Evolutionary conservation across 1,140 invertebrate genomes (phyloP).

Genomic region (Orchestia grillus): DNA sequence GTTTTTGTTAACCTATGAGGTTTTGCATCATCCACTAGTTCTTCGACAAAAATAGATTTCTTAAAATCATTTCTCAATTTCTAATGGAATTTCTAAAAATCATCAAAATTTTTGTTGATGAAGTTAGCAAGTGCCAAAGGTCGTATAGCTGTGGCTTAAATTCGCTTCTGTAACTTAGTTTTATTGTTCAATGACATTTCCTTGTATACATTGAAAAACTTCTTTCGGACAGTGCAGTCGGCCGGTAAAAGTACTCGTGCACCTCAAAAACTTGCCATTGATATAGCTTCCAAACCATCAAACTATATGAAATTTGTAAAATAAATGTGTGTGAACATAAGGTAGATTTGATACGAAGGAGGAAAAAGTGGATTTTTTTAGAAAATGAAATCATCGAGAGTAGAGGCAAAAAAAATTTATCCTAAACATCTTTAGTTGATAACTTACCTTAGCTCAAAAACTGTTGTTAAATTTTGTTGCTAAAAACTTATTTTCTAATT

Average conservation of each 20-base stretch:
- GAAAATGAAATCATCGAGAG: neutral
- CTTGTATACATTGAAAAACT: neutral
- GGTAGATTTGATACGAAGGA: neutral
- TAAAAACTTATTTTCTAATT: neutral
- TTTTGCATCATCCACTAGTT: neutral
- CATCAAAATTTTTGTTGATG: neutral
- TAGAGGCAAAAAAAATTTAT: neutral
- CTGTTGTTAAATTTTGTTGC: neutral
- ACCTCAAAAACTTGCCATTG: neutral
- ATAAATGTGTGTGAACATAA: neutral
- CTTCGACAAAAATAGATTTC: neutral
- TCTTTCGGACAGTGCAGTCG: neutral
- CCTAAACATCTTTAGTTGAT: neutral
- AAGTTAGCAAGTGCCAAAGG: neutral
- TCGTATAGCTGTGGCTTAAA: neutral
- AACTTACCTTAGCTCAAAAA: neutral
- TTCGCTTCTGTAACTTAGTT: neutral
- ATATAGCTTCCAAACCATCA: neutral
- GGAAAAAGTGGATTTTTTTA: neutral
- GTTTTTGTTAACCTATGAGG: neutral
- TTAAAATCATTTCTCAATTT: neutral
- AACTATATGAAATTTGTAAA: neutral
- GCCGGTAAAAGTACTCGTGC: neutral
- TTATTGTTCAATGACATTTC: neutral
- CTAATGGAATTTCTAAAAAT: too few species aligned